Evolutionary conservation across 2,888 invertebrate species (phyloP).

Genomic region (Plagodis pulveraria): DNA sequence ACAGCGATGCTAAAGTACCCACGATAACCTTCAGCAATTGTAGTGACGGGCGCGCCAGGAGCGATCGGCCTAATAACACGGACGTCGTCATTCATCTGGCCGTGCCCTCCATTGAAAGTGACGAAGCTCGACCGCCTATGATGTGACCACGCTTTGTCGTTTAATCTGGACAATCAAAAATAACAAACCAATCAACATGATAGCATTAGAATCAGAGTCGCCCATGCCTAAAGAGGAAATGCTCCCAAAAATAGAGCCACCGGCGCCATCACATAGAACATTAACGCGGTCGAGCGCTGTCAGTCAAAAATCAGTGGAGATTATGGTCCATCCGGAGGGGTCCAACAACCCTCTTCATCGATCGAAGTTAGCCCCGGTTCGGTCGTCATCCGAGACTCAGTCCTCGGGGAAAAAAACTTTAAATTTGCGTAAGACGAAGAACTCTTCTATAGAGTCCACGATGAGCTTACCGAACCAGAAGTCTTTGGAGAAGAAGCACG

Average conservation of each 20-base stretch:
- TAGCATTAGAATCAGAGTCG: constrained; percentile 77
- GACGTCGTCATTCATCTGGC: constrained; percentile 70
- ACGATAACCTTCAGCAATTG: constrained; percentile 81
- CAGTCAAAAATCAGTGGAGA: constrained; percentile 86
- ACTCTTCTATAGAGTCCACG: constrained; percentile 81
- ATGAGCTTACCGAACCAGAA: constrained; percentile 83
- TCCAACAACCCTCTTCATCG: constrained; percentile 77
- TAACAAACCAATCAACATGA: constrained; percentile 60
- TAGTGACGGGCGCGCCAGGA: constrained; percentile 65
- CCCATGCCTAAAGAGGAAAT: constrained; percentile 67
- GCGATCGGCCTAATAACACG: constrained; percentile 62
- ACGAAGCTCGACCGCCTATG: constrained; percentile 79
- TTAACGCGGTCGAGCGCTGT: constrained; percentile 86
- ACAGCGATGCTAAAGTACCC: constrained; percentile 72
- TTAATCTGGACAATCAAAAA: constrained; percentile 28
- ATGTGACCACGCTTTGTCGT: constrained; percentile 60
- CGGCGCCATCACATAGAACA: constrained; percentile 78
- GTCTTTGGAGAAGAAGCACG: constrained; percentile 81
- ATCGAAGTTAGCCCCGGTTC: constrained; percentile 75
- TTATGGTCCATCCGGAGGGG: constrained; percentile 79
- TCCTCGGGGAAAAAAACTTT: constrained; percentile 74
- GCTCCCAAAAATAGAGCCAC: constrained; percentile 63
- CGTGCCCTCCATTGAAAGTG: constrained; percentile 75
- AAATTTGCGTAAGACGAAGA: constrained; percentile 79
- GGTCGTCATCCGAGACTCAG: constrained; percentile 78